These are phyloP conservation scores for Drosophila sechellia DNA, from an alignment of 1,140 invertebrate species.

Conservation along the genomic window DNA sequence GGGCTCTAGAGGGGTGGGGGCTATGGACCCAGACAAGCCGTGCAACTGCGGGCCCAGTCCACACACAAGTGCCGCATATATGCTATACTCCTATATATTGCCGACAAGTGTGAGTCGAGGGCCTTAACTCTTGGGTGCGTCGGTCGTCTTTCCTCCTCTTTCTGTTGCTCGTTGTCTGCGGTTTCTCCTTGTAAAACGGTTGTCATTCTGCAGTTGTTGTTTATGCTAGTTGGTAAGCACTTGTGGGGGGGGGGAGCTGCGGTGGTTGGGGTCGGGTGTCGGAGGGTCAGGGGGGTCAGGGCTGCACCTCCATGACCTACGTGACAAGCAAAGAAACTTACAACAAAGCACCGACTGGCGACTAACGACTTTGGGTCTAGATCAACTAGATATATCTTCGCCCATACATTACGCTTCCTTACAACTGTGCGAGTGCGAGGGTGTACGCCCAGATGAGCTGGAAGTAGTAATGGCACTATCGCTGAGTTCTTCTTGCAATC, in stretches of 20 bases:
- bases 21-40: slow-evolving; percentile 20
- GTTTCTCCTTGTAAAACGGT: slow-evolving; percentile 66
- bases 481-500: neutral
- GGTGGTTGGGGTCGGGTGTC: neutral
- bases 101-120: slow-evolving; percentile 4
- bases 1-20: neutral
- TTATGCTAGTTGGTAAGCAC: slow-evolving; percentile 62
- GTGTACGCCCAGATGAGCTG: slow-evolving; percentile 2
- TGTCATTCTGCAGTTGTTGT: slow-evolving; percentile 57
- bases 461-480: neutral
- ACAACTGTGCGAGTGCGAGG: neutral
- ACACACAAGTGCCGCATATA: neutral
- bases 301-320: slow-evolving; percentile 59
- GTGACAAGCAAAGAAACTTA: slow-evolving; percentile 60
- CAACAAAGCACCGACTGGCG: slow-evolving; percentile 47
- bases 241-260: slow-evolving; percentile 10
- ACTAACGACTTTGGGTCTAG: slow-evolving; percentile 57
- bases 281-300: neutral
- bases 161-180: slow-evolving; percentile 37
- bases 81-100: neutral
- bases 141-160: slow-evolving; percentile 24
- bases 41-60: slow-evolving; percentile 9
- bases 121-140: slow-evolving; percentile 45
- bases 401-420: slow-evolving; percentile 13
- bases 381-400: slow-evolving; percentile 51